Percentiles rank a stretch among this genome's conserved stretches.
Evolutionary conservation across 2,113 vertebrate genomes (phyloP).

Genomic region (Orcinus orca): DNA sequence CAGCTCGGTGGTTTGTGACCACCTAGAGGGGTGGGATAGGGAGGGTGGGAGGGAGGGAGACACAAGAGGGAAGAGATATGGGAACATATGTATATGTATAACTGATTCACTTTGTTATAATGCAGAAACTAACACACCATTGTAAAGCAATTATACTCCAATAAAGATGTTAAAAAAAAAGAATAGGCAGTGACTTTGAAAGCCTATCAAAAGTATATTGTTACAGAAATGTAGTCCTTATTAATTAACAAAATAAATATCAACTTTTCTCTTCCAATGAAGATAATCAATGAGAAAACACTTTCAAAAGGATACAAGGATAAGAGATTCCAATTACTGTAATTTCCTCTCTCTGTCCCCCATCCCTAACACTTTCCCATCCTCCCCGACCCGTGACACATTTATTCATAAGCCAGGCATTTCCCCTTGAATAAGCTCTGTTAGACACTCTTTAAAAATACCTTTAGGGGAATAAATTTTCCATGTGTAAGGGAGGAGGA

Average conservation of each 20-base stretch:
- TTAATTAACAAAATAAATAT: constrained; percentile 18
- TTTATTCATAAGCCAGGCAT: background rate
- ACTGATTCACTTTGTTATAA: too few relatives aligned
- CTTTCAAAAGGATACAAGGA: background rate
- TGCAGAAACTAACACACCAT: too few relatives aligned
- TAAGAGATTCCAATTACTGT: background rate
- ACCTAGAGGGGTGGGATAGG: too few relatives aligned
- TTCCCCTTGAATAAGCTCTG: background rate
- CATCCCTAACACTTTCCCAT: background rate
- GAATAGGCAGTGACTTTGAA: background rate
- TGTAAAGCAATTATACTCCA: too few relatives aligned
- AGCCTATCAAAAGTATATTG: background rate
- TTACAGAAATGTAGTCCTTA: background rate
- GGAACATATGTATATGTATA: too few relatives aligned
- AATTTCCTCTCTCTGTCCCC: background rate
- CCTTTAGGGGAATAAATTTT: background rate
- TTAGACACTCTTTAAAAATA: background rate
- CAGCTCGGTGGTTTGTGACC: too few relatives aligned
- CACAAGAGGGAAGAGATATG: too few relatives aligned
- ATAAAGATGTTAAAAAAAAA: background rate
- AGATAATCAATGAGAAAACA: background rate
- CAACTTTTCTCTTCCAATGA: background rate
- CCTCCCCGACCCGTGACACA: background rate
- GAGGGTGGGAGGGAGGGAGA: too few relatives aligned
- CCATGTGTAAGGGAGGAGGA: background rate